Conservation (phyloP, 2,113 vertebrate genomes). For the Pangasianodon hypophthalmus region DNA sequence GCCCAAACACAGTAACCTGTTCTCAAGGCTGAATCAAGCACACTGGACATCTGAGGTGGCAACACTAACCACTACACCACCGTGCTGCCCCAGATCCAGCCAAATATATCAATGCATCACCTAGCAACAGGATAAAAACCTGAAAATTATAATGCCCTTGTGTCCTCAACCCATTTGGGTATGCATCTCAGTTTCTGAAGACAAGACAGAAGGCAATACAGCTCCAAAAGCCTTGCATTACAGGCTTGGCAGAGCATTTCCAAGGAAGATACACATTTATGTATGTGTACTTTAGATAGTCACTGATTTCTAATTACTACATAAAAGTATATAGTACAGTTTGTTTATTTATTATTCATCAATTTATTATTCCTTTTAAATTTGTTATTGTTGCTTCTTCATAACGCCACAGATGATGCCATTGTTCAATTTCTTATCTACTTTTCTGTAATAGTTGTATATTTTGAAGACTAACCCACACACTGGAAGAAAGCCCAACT, state of each 20-base stretch:
- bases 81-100: background rate
- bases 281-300: background rate
- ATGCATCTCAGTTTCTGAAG: background rate
- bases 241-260: background rate
- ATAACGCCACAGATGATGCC: background rate
- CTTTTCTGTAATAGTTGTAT: background rate
- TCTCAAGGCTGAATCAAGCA: background rate
- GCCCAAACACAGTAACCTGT: background rate
- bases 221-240: background rate
- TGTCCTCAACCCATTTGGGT: background rate
- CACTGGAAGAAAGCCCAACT: background rate
- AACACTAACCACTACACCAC: background rate
- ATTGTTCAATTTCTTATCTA: background rate
- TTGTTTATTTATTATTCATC: background rate
- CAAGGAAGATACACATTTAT: background rate
- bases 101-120: background rate
- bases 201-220: background rate
- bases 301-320: background rate
- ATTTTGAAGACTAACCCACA: slow-evolving; percentile 2
- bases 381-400: background rate
- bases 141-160: background rate
- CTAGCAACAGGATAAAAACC: background rate
- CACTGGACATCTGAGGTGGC: background rate
- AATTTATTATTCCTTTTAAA: background rate
- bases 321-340: background rate